These are phyloP conservation scores for Nephrocerus scutellatus DNA, from an alignment of 2,888 invertebrate genomes.

Conservation along the genomic window DNA sequence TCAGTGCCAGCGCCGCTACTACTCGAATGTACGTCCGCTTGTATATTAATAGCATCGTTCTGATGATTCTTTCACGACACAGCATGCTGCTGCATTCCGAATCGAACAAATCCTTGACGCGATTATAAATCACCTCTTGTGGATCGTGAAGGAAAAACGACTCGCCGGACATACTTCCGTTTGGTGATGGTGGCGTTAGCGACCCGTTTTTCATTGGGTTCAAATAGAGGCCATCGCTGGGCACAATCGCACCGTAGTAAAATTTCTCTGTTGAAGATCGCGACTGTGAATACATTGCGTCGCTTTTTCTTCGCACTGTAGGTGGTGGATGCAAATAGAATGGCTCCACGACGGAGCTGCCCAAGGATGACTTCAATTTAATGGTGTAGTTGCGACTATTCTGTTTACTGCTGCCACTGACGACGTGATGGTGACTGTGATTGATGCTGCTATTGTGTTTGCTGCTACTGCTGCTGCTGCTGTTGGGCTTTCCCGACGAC, in stretches of 20 bases:
- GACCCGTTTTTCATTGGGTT: conserved; percentile 59
- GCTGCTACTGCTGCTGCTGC: no score
- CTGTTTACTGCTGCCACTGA: conserved; percentile 10
- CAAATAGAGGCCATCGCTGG: conserved; percentile 63
- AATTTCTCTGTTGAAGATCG: conserved; percentile 22
- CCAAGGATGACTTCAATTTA: conserved; percentile 25
- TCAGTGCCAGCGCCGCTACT: conserved; percentile 51
- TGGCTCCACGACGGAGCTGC: conserved; percentile 49
- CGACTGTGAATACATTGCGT: conserved; percentile 17
- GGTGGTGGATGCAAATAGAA: conserved; percentile 64
- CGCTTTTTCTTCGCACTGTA: conserved; percentile 23
- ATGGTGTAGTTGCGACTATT: conserved; percentile 22
- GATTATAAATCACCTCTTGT: conserved; percentile 65
- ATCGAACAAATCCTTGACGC: conserved; percentile 70
- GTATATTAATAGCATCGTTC: conserved; percentile 53
- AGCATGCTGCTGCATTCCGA: conserved; percentile 31
- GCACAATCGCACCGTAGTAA: conserved; percentile 21
- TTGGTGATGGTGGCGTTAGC: conserved; percentile 49
- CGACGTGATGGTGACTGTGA: no score
- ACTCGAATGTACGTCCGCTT: conserved; percentile 71
- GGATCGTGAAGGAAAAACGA: conserved; percentile 75
- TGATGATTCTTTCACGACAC: conserved; percentile 14
- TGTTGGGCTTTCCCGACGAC: conserved; percentile 13
- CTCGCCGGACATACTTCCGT: conserved; percentile 50
- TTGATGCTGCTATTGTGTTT: no score